phyloP scores from a whole-genome alignment of 2,888 invertebrate genomes.

The Phyllotreta striolata region DNA sequence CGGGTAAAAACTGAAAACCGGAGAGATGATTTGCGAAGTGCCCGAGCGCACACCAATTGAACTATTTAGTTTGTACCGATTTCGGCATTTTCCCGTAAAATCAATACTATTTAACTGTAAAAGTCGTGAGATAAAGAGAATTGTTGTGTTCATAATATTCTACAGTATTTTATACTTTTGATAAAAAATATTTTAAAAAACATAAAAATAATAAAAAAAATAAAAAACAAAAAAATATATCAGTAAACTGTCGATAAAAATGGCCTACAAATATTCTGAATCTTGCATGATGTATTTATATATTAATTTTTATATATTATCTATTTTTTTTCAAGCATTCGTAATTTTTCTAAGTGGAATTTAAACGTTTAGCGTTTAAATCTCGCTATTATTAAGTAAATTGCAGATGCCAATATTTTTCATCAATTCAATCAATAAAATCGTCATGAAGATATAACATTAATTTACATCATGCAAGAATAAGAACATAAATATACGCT shows the following conservation, averaged over 20 bases:
- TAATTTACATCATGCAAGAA: constrained; percentile 19
- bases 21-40: constrained; percentile 6
- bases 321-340: no score
- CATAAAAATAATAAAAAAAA: constrained; percentile 53
- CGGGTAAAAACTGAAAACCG: not conserved
- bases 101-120: constrained; percentile 8
- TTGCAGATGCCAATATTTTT: no score
- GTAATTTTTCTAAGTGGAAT: not conserved
- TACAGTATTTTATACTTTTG: constrained; percentile 63
- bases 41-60: no score
- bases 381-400: no score
- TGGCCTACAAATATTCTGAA: constrained; percentile 36
- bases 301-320: constrained; percentile 22
- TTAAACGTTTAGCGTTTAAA: not conserved
- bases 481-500: constrained; percentile 31
- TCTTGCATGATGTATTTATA: constrained; percentile 24
- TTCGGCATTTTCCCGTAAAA: no score
- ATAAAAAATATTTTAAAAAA: constrained; percentile 53
- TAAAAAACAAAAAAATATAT: constrained; percentile 47
- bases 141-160: constrained; percentile 63
- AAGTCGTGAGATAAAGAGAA: constrained; percentile 60
- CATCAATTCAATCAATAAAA: not conserved
- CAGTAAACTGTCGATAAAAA: constrained; percentile 37
- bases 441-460: not conserved
- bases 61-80: no score